Evolutionary conservation across 2,888 invertebrate genomes (phyloP).

Genomic region (Panorpa germanica): DNA sequence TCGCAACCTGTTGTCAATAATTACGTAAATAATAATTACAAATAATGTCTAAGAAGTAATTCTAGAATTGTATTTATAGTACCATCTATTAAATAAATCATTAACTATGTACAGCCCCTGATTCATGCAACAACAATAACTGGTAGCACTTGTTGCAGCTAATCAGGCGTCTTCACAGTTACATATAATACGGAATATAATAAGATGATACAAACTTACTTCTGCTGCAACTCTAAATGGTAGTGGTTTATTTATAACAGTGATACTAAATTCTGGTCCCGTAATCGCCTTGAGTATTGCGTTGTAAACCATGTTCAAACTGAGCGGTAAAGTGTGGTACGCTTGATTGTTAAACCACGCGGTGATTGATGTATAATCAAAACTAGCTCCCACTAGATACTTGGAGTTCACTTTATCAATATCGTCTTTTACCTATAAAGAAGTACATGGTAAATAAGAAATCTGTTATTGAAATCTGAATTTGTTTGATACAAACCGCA

Average conservation of each 20-base stretch:
- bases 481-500: too few relatives aligned
- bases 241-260: constrained; percentile 45
- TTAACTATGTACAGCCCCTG: too few relatives aligned
- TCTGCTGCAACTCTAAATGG: constrained; percentile 36
- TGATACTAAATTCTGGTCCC: constrained; percentile 16
- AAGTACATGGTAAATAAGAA: too few relatives aligned
- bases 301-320: constrained; percentile 40
- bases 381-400: constrained; percentile 36
- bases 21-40: too few relatives aligned
- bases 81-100: too few relatives aligned
- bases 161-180: too few relatives aligned
- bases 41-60: too few relatives aligned
- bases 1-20: constrained; percentile 14
- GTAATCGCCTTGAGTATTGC: constrained; percentile 30
- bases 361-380: constrained; percentile 24
- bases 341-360: constrained; percentile 69
- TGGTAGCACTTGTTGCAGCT: too few relatives aligned
- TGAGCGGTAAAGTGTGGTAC: constrained; percentile 48
- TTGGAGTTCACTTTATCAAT: constrained; percentile 23
- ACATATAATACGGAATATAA: constrained; percentile 7
- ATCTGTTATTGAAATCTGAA: too few relatives aligned
- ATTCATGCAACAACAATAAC: too few relatives aligned
- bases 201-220: constrained; percentile 21
- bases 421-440: constrained; percentile 9
- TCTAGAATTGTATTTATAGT: too few relatives aligned